phyloP scores from a whole-genome alignment of 2,113 vertebrate species.

The Dicentrarchus labrax region DNA sequence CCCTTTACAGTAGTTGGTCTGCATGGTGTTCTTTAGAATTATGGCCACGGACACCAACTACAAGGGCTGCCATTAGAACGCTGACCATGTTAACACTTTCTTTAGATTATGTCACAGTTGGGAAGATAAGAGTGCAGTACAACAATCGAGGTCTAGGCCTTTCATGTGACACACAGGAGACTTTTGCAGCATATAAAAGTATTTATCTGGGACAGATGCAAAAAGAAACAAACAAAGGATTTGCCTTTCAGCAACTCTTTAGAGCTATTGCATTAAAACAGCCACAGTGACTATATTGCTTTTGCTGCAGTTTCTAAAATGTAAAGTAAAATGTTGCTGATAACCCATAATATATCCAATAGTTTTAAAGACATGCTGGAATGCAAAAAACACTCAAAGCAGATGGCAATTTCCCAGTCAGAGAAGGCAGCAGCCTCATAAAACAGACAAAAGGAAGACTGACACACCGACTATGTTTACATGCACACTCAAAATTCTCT shows the following conservation, averaged over 20 bases:
- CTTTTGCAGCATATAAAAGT: constrained; percentile 16
- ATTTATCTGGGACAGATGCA: constrained; percentile 27
- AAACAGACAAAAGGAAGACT: constrained; percentile 68
- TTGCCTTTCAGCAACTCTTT: constrained; percentile 63
- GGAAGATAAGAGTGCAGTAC: constrained; percentile 18
- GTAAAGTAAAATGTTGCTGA: not conserved
- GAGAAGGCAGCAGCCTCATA: constrained; percentile 45
- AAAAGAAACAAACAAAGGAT: constrained; percentile 43
- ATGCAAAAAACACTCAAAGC: constrained; percentile 61
- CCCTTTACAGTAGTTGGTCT: constrained; percentile 7
- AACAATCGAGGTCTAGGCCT: constrained; percentile 51
- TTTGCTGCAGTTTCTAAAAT: constrained; percentile 28
- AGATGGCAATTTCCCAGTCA: constrained; percentile 37
- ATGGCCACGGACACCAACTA: constrained; percentile 17
- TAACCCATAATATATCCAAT: constrained; percentile 25
- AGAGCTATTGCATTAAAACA: constrained; percentile 25
- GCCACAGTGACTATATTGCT: not conserved
- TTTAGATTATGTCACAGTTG: not conserved
- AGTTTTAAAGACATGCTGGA: constrained; percentile 68
- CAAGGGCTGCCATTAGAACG: constrained; percentile 10
- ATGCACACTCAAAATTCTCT: constrained; percentile 37
- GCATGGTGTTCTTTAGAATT: not conserved
- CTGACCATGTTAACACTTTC: not conserved
- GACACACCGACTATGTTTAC: constrained; percentile 47
- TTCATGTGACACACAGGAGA: constrained; percentile 55